Conservation (phyloP, 2,797 vertebrate genomes). For the Rhynchonycteris naso region DNA sequence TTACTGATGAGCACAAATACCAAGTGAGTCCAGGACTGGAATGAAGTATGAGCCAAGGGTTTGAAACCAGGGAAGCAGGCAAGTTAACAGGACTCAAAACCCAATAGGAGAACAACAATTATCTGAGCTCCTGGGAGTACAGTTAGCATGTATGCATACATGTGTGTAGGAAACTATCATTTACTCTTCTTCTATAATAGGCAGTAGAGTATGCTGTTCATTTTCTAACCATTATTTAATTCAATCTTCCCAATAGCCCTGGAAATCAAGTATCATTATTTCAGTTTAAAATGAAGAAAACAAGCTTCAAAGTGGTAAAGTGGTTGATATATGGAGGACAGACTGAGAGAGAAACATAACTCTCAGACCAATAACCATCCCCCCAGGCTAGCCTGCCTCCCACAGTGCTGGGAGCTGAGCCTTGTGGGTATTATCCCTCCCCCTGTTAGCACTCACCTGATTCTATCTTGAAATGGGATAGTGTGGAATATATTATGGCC, state of each 20-base stretch:
- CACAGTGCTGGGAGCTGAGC: not conserved
- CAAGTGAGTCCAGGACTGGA: not conserved
- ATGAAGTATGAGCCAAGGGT: not conserved
- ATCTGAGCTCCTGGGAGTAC: not conserved
- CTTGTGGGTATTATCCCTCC: not conserved
- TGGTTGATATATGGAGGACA: not conserved
- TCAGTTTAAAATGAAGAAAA: constrained; percentile 17
- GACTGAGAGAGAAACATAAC: not conserved
- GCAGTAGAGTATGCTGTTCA: not conserved
- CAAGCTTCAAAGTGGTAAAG: not conserved
- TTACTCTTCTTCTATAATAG: not conserved
- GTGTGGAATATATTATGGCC: not conserved
- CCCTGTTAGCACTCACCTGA: not conserved
- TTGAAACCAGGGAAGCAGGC: not conserved
- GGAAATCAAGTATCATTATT: not conserved
- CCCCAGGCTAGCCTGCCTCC: not conserved
- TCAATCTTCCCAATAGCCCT: not conserved
- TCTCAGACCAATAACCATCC: not conserved
- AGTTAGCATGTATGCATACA: not conserved
- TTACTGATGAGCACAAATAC: not conserved
- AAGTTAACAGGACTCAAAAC: not conserved
- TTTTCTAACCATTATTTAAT: not conserved
- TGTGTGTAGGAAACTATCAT: not conserved
- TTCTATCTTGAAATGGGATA: not conserved
- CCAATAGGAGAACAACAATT: not conserved